These are phyloP conservation scores for Cheiracanthium punctorium DNA, from an alignment of 2,888 invertebrate genomes.

Conservation along the genomic window DNA sequence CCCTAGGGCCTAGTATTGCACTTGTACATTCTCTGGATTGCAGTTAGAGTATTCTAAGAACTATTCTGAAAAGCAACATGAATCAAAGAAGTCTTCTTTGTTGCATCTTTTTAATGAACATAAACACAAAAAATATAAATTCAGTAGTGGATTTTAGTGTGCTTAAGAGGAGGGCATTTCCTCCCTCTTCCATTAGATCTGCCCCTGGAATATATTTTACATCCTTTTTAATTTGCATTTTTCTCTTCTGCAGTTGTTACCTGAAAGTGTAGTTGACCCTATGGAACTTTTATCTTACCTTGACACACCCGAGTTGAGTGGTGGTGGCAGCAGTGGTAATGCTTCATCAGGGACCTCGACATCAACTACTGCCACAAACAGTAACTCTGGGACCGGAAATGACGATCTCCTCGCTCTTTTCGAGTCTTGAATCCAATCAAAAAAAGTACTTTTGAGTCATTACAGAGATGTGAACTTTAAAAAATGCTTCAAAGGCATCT, in stretches of 20 bases:
- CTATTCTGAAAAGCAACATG: too few relatives aligned
- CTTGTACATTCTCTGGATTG: too few relatives aligned
- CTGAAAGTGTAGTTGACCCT: conserved; percentile 93
- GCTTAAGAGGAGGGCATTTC: not conserved
- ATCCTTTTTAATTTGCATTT: not conserved
- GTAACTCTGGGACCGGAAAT: conserved; percentile 47
- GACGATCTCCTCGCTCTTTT: conserved; percentile 88
- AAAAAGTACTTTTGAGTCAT: not conserved
- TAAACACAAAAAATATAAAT: too few relatives aligned
- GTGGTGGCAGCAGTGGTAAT: conserved; percentile 81
- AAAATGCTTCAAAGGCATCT: conserved; percentile 42
- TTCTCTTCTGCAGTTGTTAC: conserved; percentile 84
- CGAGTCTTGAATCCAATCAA: conserved; percentile 78
- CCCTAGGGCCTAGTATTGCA: too few relatives aligned
- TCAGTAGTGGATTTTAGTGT: too few relatives aligned
- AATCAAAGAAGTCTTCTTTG: too few relatives aligned
- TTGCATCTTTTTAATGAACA: too few relatives aligned
- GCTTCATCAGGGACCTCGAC: conserved; percentile 52
- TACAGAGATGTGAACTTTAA: conserved; percentile 48
- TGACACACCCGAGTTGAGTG: conserved; percentile 87
- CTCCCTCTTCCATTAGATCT: not conserved
- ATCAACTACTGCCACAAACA: conserved; percentile 53
- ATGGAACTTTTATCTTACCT: conserved; percentile 95
- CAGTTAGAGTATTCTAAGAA: too few relatives aligned
- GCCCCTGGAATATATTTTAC: not conserved